These are phyloP conservation scores for Thelaira solivaga DNA, from an alignment of 2,888 invertebrate genomes.

Conservation along the genomic window DNA sequence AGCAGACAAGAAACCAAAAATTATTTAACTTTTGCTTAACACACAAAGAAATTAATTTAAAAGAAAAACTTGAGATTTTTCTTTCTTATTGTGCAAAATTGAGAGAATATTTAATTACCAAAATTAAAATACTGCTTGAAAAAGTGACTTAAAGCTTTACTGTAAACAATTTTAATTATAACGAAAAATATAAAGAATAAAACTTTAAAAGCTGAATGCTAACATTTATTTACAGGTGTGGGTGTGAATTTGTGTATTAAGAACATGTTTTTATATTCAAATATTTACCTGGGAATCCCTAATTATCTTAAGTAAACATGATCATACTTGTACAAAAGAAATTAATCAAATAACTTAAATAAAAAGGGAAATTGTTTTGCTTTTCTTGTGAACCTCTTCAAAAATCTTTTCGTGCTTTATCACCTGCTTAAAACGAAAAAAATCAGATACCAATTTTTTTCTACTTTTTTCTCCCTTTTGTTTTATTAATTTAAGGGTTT, in stretches of 20 bases:
- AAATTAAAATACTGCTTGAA: too few species aligned
- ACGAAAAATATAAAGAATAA: neutral
- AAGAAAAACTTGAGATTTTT: neutral
- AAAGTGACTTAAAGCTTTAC: too few species aligned
- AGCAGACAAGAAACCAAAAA: neutral
- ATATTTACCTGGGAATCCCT: neutral
- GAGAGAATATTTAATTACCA: neutral
- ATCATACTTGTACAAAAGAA: neutral
- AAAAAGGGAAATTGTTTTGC: constrained; percentile 44
- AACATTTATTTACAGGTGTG: neutral
- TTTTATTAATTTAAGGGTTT: neutral
- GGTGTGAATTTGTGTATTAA: neutral
- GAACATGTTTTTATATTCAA: neutral
- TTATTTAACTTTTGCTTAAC: neutral
- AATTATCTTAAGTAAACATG: neutral
- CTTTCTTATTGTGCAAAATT: neutral
- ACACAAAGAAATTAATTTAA: neutral
- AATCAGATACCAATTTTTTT: neutral
- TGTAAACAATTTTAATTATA: constrained; percentile 2
- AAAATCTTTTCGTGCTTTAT: constrained; percentile 56
- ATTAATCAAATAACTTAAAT: constrained; percentile 47
- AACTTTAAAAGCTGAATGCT: neutral
- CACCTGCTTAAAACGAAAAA: constrained; percentile 39
- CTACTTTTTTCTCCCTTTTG: neutral
- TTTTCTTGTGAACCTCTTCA: constrained; percentile 15